These are phyloP conservation scores for Physella acuta DNA, from an alignment of 1,140 invertebrate genomes.

Conservation along the genomic window DNA sequence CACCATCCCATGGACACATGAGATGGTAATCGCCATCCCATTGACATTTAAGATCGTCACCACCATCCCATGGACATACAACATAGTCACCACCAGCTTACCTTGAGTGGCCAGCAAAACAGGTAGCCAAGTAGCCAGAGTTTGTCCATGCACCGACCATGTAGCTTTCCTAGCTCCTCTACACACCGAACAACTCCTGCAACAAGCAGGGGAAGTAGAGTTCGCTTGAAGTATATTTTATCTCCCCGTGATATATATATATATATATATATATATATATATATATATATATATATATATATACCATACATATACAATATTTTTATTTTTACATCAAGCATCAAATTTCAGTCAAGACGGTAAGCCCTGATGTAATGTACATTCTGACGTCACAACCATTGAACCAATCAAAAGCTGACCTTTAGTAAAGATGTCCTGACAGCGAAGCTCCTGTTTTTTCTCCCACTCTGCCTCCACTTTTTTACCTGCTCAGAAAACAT, in stretches of 20 bases:
- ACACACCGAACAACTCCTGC: not conserved
- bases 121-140: conserved; percentile 45
- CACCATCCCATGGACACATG: no score
- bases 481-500: no score
- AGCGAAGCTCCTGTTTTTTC: conserved; percentile 46
- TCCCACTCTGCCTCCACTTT: conserved; percentile 35
- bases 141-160: conserved; percentile 36
- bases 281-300: no score
- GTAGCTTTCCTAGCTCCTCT: conserved; percentile 13
- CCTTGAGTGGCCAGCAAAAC: conserved; percentile 52
- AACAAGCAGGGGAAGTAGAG: no score
- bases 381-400: no score
- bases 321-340: no score
- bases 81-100: conserved; percentile 19
- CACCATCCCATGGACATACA: not conserved
- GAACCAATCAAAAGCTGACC: conserved; percentile 23
- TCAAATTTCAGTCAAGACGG: no score
- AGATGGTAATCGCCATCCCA: not conserved
- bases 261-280: no score
- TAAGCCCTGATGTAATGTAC: no score
- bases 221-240: no score
- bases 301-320: no score
- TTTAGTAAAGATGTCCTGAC: conserved; percentile 36
- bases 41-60: not conserved
- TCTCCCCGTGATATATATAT: no score